phyloP scores from a whole-genome alignment of 1,140 invertebrate genomes.

The Eciton burchellii region DNA sequence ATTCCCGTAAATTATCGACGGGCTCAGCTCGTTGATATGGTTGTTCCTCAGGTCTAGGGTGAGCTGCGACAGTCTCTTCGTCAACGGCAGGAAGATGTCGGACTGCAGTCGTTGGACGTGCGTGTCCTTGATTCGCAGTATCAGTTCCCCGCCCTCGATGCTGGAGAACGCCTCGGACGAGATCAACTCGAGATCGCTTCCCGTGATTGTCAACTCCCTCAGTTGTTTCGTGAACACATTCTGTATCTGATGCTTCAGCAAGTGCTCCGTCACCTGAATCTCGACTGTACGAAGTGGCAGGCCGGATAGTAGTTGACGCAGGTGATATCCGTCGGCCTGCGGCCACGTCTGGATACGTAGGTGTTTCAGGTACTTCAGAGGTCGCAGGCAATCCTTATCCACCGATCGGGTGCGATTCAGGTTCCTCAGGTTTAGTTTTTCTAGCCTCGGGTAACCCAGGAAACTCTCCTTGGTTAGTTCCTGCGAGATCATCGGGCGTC shows the following conservation, averaged over 20 bases:
- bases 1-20: conserved; percentile 94
- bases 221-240: conserved; percentile 91
- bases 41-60: conserved; percentile 93
- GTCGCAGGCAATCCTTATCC: conserved; percentile 88
- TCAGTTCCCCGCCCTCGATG: conserved; percentile 89
- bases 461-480: conserved; percentile 87
- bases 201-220: conserved; percentile 92
- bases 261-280: conserved; percentile 90
- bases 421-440: conserved; percentile 83
- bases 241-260: conserved; percentile 90
- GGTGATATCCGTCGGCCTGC: conserved; percentile 87
- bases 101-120: conserved; percentile 91
- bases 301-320: conserved; percentile 87
- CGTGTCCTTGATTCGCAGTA: conserved; percentile 91
- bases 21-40: conserved; percentile 91
- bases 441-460: conserved; percentile 82
- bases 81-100: conserved; percentile 91
- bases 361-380: conserved; percentile 87
- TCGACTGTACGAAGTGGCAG: conserved; percentile 88
- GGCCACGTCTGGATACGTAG: conserved; percentile 89
- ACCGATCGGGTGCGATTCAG: conserved; percentile 84
- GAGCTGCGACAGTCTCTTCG: conserved; percentile 91
- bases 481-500: conserved; percentile 82
- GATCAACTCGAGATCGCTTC: conserved; percentile 89
- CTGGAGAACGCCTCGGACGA: conserved; percentile 89